Evolutionary conservation across 2,888 invertebrate genomes (phyloP).

Genomic region (Cryptophagus acutangulus): DNA sequence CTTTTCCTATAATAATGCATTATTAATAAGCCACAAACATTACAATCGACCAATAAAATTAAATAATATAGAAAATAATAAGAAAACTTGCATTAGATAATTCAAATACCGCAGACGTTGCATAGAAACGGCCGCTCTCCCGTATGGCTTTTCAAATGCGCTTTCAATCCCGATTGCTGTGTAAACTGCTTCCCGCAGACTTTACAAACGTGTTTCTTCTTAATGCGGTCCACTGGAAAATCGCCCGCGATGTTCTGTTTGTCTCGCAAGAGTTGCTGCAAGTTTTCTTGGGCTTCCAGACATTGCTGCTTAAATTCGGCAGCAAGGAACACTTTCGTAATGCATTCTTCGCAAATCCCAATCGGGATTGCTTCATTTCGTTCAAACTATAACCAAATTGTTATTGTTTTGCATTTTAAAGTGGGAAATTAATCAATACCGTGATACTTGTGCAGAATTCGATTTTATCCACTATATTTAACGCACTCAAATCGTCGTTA

Average conservation of each 20-base stretch:
- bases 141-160: slow-evolving; percentile 11
- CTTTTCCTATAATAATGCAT: slow-evolving; percentile 9
- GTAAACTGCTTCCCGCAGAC: background rate
- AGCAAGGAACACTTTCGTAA: background rate
- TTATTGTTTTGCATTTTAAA: no score
- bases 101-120: slow-evolving; percentile 24
- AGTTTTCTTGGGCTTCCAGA: background rate
- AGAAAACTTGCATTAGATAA: background rate
- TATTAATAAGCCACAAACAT: background rate
- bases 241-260: no score
- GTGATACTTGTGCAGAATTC: background rate
- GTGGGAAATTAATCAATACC: no score
- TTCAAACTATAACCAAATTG: background rate
- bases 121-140: slow-evolving; percentile 27
- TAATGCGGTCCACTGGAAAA: no score
- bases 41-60: no score
- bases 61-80: background rate
- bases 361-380: background rate
- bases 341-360: background rate
- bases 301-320: background rate
- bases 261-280: no score
- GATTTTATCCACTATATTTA: background rate
- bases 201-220: background rate
- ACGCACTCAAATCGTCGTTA: no score
- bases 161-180: background rate